Evolutionary conservation across 2,113 vertebrate species (phyloP), one percentile per base, ranked within the genome.

Genomic region (Genyomyrus donnyi): DNA sequence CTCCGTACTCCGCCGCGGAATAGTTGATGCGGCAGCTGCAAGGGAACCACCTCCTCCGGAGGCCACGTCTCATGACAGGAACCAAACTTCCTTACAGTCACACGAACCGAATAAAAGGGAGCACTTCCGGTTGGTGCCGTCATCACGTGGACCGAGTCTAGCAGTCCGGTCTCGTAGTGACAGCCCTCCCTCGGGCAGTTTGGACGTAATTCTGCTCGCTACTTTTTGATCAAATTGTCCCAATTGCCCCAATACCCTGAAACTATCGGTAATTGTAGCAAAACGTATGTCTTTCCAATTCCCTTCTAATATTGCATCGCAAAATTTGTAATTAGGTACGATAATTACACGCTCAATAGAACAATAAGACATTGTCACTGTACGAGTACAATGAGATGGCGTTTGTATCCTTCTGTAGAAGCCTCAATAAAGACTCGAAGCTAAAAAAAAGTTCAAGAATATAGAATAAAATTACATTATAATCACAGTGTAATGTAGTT

Each of bases 51-150:
- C 89, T 92, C 93, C 93, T 91, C 58, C 15, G 92, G 92, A 92
- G 94, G 96, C 96, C 96, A 96, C 96, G 96, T 96, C 94, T 95
- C 94, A 39, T 24, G 70, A 50, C 90, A 91, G 91, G 92, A 92
- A 91, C 62, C 91, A 84, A 85, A 58, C 62, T 46, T 83, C 13
- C 85, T 83, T 35, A 52, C 2, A 42, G 42, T 58, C 13, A 19
- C 45, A 83, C 66, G 90, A 48, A 49, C 50, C 10, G 74, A 88
- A 83, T 88, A 84, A n/a, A 42, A 85, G 27, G 77, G 50, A 45
- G 45, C 89, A 90, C 48, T 46, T 89, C 89, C 80, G 89, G 53
- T 62, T 0, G 21, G 11, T 17, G 85, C 21, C 56, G 46, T 46
- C 53, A n/a, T 39, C 42, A 62, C 42, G n/a, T 70, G n/a, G 62